phyloP scores from a whole-genome alignment of 2,113 vertebrate species.

The Gymnarchus niloticus region DNA sequence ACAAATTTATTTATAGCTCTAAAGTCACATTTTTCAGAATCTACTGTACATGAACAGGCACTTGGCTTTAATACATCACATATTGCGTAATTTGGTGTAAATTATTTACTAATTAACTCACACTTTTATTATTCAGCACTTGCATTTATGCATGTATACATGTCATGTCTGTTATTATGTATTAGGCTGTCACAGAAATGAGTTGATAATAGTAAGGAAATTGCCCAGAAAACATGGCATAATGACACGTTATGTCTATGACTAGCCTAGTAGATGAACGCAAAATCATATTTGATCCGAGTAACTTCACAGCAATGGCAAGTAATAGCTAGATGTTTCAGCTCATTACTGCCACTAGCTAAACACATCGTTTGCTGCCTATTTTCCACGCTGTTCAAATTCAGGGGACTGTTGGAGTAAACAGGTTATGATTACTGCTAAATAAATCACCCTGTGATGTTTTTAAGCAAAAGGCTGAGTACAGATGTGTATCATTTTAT shows the following conservation, averaged over 20 bases:
- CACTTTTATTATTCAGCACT: slow-evolving; percentile 12
- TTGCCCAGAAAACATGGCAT: slow-evolving; percentile 4
- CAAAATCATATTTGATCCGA: not conserved
- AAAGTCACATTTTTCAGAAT: not conserved
- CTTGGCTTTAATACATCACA: not conserved
- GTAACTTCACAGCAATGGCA: not conserved
- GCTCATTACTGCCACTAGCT: not conserved
- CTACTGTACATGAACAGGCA: not conserved
- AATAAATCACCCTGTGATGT: not conserved
- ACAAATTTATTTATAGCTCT: not conserved
- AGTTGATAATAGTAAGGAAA: slow-evolving; percentile 11
- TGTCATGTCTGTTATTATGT: not conserved
- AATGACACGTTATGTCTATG: slow-evolving; percentile 1
- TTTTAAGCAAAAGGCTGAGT: slow-evolving; percentile 2
- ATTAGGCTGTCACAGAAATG: slow-evolving; percentile 4
- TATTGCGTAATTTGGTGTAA: not conserved
- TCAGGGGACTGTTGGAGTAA: not conserved
- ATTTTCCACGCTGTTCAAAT: not conserved
- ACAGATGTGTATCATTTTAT: not conserved
- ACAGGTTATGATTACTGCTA: not conserved
- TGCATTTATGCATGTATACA: slow-evolving; percentile 4
- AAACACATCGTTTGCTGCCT: not conserved
- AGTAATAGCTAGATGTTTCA: not conserved
- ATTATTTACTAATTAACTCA: slow-evolving; percentile 19
- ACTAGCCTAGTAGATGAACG: not conserved